Evolutionary conservation across 1,140 invertebrate genomes (phyloP).

Genomic region (Lepidurus arcticus): DNA sequence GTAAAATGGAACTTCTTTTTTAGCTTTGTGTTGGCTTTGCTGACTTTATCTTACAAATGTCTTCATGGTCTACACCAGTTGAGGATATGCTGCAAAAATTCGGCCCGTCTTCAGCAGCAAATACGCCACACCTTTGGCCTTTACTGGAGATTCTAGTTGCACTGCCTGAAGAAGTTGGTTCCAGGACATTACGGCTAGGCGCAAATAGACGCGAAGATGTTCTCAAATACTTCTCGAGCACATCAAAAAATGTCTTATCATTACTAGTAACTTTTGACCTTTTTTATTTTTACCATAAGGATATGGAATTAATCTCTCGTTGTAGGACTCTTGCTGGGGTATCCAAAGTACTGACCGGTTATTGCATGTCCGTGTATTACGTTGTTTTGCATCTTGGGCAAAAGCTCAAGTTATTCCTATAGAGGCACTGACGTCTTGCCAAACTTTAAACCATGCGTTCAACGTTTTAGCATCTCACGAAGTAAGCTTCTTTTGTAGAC

Average conservation of each 20-base stretch:
- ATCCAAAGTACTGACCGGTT: conserved; percentile 38
- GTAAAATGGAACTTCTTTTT: conserved; percentile 41
- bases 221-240: conserved; percentile 46
- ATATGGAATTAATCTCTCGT: conserved; percentile 11
- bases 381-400: conserved; percentile 75
- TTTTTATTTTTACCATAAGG: background rate
- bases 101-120: conserved; percentile 41
- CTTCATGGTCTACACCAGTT: conserved; percentile 81
- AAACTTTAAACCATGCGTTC: conserved; percentile 57
- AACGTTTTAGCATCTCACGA: conserved; percentile 46
- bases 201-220: conserved; percentile 82
- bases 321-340: conserved; percentile 29
- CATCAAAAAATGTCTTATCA: conserved; percentile 30
- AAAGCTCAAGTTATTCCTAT: conserved; percentile 58
- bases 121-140: conserved; percentile 60
- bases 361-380: conserved; percentile 57
- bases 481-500: conserved; percentile 39
- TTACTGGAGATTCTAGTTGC: conserved; percentile 87
- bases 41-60: conserved; percentile 90
- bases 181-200: conserved; percentile 73
- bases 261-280: conserved; percentile 27
- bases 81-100: conserved; percentile 73
- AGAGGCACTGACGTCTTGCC: conserved; percentile 34
- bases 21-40: conserved; percentile 83
- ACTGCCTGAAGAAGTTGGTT: conserved; percentile 92